Conservation (phyloP, 2,113 vertebrate species). For the Zapus hudsonius region DNA sequence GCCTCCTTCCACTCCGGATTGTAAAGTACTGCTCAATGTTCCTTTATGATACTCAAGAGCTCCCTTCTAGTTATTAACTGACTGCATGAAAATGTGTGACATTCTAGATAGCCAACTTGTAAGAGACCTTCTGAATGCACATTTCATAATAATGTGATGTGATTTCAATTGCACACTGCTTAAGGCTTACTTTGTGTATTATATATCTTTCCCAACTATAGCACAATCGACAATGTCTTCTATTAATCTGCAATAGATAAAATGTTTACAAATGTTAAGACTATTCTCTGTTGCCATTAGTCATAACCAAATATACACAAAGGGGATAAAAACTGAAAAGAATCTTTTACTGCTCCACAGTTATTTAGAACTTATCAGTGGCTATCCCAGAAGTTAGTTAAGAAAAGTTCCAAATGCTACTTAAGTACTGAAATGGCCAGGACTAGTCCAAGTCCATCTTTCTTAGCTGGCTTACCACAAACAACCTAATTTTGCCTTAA, state of each 20-base stretch:
- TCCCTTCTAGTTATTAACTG: neutral
- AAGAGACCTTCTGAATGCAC: slow-evolving; percentile 1
- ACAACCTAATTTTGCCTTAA: neutral
- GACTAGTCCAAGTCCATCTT: neutral
- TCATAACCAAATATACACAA: neutral
- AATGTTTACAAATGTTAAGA: slow-evolving; percentile 53
- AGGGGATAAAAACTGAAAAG: neutral
- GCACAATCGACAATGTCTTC: slow-evolving; percentile 20
- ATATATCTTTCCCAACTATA: neutral
- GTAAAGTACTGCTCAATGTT: neutral
- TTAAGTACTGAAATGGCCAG: neutral
- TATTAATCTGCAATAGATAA: slow-evolving; percentile 24
- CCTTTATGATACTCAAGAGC: neutral
- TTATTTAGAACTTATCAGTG: neutral
- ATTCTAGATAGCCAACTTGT: slow-evolving; percentile 4
- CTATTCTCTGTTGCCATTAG: neutral
- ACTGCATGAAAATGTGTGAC: neutral
- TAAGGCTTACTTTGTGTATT: neutral
- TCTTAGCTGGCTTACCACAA: neutral
- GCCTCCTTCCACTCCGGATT: neutral
- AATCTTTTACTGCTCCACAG: slow-evolving; percentile 17
- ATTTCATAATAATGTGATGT: neutral
- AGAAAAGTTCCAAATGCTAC: neutral
- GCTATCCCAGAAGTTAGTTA: neutral
- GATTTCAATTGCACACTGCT: neutral